Base-by-base conservation (phyloP, 2,888 invertebrate genomes). In the Nudaria mundana region DNA sequence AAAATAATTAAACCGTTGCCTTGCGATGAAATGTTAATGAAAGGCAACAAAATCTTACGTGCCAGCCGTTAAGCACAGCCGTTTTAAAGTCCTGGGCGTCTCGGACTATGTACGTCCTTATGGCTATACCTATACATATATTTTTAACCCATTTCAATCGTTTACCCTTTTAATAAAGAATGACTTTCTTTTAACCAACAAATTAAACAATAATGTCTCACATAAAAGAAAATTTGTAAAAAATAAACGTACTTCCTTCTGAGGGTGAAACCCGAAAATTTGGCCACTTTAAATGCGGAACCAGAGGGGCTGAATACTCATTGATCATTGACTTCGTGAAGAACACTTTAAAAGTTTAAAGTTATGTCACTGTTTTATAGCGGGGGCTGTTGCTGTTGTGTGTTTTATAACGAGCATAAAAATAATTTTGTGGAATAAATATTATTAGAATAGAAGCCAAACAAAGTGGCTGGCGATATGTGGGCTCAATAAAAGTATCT, bases 261-360 rank as follows among this genome's bases (percentile, higher is more conserved):
- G 40, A 41, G 47, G 55, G 56, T 44, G 39, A 35, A 44, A 25
- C 41, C 49, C 44, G 31, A 55, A 64, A 63, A 61, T 68, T 70
- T 42, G 61, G 58, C 48, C 61, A 57, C 63, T 67, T 52, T 37
- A 33, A 11, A 30, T 11, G 10, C 26, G 26, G 35, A 16, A 32
- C 23, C 33, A 12, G 31, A 35, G 28, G 40, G 40, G 37, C 16
- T 45, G 37, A 32, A 37, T 29, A 35, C n/a, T n/a, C 7, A 20
- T 7, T 20, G 40, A 37, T 41, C 35, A 41, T 45, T 45, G 45
- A 37, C 45, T 45, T 30, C 11, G 37, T 29, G 24, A 28, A 45
- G 40, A 25, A 28, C 14, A 14, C 28, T 6, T 14, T 13, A 8
- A 35, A 30, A 31, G 37, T 45, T 37, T 6, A 33, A 1, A 35